Percentiles rank a stretch among this genome's conserved stretches.
These are phyloP conservation scores for Caenorhabditis panamensis DNA, from an alignment of 2,888 invertebrate species.

Conservation along the genomic window DNA sequence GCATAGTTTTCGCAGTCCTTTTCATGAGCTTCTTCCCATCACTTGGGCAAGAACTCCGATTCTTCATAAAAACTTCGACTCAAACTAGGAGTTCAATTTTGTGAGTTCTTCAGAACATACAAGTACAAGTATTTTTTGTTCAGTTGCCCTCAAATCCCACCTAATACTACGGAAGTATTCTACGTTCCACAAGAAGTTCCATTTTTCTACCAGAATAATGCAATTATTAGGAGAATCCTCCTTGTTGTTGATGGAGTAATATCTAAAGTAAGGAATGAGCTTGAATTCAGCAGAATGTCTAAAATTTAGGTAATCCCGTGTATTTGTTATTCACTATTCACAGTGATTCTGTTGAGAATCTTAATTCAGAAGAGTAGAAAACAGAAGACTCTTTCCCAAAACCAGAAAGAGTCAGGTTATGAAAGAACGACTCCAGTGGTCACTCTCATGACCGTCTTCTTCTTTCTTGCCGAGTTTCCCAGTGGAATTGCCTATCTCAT, in stretches of 20 bases:
- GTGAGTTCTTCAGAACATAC: too few species aligned
- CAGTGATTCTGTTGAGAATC: neutral
- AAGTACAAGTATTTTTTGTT: too few species aligned
- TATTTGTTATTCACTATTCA: neutral
- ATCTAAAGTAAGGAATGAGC: too few species aligned
- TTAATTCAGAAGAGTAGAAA: neutral
- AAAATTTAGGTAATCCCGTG: neutral
- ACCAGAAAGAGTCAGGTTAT: neutral
- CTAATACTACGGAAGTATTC: too few species aligned
- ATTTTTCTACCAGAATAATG: neutral
- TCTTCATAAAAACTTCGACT: too few species aligned
- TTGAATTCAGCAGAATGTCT: neutral
- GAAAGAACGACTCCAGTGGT: neutral
- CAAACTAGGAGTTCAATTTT: too few species aligned
- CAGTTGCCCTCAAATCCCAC: too few species aligned
- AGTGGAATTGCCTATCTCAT: neutral
- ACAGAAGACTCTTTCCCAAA: too few species aligned
- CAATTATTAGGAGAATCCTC: too few species aligned
- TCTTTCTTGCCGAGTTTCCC: neutral
- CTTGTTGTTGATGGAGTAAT: too few species aligned
- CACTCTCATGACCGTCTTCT: neutral
- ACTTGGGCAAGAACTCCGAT: too few species aligned
- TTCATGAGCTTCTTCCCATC: neutral
- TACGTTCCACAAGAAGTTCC: too few species aligned
- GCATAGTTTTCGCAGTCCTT: neutral